Percentiles rank a stretch among this genome's conserved stretches.
These are phyloP conservation scores for Mimumesa dahlbomi DNA, from an alignment of 2,888 invertebrate genomes.

Conservation along the genomic window DNA sequence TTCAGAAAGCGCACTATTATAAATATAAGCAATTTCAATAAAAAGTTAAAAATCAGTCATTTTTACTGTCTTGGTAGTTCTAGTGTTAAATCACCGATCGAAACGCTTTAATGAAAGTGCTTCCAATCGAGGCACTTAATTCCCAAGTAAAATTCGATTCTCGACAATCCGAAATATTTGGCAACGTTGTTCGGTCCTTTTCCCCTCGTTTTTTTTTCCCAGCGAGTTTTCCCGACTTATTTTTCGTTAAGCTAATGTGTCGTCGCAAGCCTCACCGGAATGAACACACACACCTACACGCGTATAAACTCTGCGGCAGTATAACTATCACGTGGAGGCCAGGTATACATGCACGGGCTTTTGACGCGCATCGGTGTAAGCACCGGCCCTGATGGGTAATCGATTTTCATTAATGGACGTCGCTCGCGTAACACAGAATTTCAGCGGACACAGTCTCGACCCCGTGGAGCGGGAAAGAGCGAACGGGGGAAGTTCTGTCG, in stretches of 20 bases:
- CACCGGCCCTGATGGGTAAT: constrained; percentile 68
- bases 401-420: constrained; percentile 75
- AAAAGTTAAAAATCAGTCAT: too few species aligned
- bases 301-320: constrained; percentile 46
- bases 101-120: too few species aligned
- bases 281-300: too few species aligned
- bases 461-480: constrained; percentile 41
- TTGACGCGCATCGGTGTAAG: constrained; percentile 63
- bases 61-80: too few species aligned
- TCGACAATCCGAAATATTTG: too few species aligned
- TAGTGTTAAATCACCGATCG: too few species aligned
- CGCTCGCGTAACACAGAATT: constrained; percentile 68
- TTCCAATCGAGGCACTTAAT: too few species aligned
- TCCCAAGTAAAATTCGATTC: too few species aligned
- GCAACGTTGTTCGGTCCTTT: constrained; percentile 8
- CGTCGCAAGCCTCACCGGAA: constrained; percentile 53
- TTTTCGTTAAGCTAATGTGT: constrained; percentile 57
- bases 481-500: constrained; percentile 42
- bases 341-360: constrained; percentile 58
- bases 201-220: background rate
- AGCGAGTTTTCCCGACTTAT: constrained; percentile 28
- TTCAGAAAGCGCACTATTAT: too few species aligned
- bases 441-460: constrained; percentile 62
- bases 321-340: constrained; percentile 37
- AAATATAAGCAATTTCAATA: too few species aligned